These are phyloP conservation scores for Limnothrissa miodon DNA, from an alignment of 2,113 vertebrate genomes.

Conservation along the genomic window DNA sequence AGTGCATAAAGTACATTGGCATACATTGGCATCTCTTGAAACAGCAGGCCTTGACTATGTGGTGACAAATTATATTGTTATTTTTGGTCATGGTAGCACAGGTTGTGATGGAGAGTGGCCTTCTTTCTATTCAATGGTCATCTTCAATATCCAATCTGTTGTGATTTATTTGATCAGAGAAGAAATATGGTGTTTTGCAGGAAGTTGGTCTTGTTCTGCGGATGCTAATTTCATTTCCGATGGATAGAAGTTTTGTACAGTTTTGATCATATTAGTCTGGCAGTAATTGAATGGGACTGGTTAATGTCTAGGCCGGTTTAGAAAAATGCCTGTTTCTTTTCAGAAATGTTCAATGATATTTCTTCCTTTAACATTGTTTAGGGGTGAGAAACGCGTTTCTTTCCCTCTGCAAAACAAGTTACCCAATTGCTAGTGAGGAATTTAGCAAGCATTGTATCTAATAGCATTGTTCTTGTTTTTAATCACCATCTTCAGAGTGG, in stretches of 20 bases:
- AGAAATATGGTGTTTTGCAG: slow-evolving; percentile 32
- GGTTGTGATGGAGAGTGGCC: slow-evolving; percentile 1
- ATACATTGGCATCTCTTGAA: too few relatives aligned
- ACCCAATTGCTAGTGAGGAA: slow-evolving; percentile 20
- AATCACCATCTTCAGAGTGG: background rate
- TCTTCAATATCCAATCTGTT: slow-evolving; percentile 15
- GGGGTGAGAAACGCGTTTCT: slow-evolving; percentile 46
- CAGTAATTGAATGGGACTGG: slow-evolving; percentile 48
- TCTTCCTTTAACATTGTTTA: slow-evolving; percentile 53
- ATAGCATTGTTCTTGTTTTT: background rate
- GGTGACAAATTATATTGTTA: background rate
- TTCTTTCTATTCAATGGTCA: background rate
- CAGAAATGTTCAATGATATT: slow-evolving; percentile 41
- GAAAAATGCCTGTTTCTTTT: slow-evolving; percentile 43
- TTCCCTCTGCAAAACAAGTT: slow-evolving; percentile 51
- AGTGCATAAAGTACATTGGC: too few relatives aligned
- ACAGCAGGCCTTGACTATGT: background rate
- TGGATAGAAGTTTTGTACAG: slow-evolving; percentile 36
- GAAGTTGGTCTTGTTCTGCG: slow-evolving; percentile 43
- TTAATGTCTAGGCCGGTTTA: slow-evolving; percentile 46
- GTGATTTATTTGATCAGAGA: slow-evolving; percentile 31
- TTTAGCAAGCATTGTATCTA: background rate
- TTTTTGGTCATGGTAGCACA: background rate
- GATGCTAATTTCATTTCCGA: slow-evolving; percentile 45
- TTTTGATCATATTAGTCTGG: slow-evolving; percentile 47